Evolutionary conservation across 2,888 invertebrate species (phyloP).

Genomic region (Mythimna lalbum): DNA sequence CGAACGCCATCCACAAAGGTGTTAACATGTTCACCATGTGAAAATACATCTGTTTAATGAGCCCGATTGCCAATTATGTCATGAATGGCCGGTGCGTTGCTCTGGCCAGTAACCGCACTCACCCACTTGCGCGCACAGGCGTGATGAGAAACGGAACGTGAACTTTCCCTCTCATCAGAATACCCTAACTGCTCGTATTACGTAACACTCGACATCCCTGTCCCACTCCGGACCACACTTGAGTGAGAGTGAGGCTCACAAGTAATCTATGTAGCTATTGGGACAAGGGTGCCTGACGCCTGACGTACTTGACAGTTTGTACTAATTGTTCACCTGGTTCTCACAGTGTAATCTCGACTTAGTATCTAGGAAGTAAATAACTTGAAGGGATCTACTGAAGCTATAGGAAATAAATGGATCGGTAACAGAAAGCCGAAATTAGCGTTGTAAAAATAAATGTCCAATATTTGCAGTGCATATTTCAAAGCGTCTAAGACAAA

Average conservation of each 20-base stretch:
- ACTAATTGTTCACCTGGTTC: slow-evolving; percentile 59
- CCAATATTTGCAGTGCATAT: slow-evolving; percentile 75
- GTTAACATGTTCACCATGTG: slow-evolving; percentile 76
- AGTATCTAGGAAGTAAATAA: slow-evolving; percentile 4
- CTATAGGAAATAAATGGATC: slow-evolving; percentile 41
- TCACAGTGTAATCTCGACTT: slow-evolving; percentile 36
- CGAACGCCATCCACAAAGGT: slow-evolving; percentile 67
- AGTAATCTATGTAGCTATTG: slow-evolving; percentile 55
- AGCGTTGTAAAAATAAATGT: slow-evolving; percentile 61
- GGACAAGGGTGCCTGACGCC: slow-evolving; percentile 50
- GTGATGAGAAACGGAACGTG: slow-evolving; percentile 86
- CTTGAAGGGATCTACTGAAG: background rate
- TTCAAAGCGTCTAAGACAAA: slow-evolving; percentile 87
- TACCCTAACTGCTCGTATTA: slow-evolving; percentile 81
- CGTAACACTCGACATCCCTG: slow-evolving; percentile 73
- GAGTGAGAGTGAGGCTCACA: slow-evolving; percentile 61
- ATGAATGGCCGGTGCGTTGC: slow-evolving; percentile 88
- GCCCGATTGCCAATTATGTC: slow-evolving; percentile 87
- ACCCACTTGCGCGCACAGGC: slow-evolving; percentile 87
- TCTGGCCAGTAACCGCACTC: slow-evolving; percentile 86
- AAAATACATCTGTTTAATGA: slow-evolving; percentile 84
- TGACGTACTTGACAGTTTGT: slow-evolving; percentile 51
- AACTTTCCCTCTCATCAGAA: slow-evolving; percentile 89
- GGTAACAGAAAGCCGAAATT: slow-evolving; percentile 50
- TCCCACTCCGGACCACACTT: slow-evolving; percentile 67